Conservation (phyloP, 2,113 vertebrate species). For the Malurus elegans region DNA sequence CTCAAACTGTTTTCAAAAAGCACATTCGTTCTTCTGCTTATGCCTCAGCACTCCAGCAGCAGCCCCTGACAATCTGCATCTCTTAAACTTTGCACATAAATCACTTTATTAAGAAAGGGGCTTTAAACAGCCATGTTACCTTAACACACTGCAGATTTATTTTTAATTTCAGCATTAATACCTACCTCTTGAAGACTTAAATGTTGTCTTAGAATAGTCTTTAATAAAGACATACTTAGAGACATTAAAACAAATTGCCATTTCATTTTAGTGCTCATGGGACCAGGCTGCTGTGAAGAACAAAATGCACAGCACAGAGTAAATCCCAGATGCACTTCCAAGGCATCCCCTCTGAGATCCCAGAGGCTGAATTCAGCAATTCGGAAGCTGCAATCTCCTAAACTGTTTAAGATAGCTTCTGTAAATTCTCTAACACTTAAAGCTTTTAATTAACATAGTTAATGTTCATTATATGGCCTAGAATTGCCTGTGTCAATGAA, state of each 20-base stretch:
- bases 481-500: neutral
- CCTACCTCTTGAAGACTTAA: conserved; percentile 61
- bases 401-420: neutral
- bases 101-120: neutral
- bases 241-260: conserved; percentile 15
- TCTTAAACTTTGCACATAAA: neutral
- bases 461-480: neutral
- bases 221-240: neutral
- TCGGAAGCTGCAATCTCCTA: neutral
- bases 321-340: conserved; percentile 17
- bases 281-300: conserved; percentile 27
- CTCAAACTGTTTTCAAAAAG: neutral
- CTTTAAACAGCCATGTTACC: neutral
- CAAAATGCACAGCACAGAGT: neutral
- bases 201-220: conserved; percentile 12
- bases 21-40: neutral
- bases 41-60: neutral
- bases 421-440: neutral
- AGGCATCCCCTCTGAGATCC: neutral
- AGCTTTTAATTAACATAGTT: conserved; percentile 13
- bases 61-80: neutral
- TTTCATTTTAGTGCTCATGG: conserved; percentile 15
- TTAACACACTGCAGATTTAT: neutral
- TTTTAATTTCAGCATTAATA: conserved; percentile 6
- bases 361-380: neutral